Percentiles rank a stretch among this genome's conserved stretches.
Conservation (phyloP, 2,888 invertebrate genomes). For the Odiellus spinosus region DNA sequence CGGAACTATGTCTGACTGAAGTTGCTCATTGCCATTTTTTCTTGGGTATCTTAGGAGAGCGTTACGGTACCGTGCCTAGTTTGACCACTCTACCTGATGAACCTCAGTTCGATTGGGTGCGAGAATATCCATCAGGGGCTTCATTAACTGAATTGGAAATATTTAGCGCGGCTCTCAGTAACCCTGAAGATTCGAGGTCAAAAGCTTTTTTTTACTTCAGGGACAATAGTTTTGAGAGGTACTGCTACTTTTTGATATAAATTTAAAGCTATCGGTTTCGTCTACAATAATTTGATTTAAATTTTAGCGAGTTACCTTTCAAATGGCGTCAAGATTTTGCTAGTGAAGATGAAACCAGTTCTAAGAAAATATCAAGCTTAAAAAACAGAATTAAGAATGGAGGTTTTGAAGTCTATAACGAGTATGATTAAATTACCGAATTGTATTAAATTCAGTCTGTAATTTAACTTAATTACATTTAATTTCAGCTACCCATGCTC, state of each 20-base stretch:
- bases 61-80: slow-evolving; percentile 31
- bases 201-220: slow-evolving; percentile 31
- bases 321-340: slow-evolving; percentile 24
- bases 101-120: slow-evolving; percentile 29
- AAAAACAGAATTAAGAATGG: slow-evolving; percentile 25
- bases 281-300: slow-evolving; percentile 1
- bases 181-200: slow-evolving; percentile 19
- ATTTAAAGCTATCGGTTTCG: background rate
- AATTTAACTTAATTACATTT: background rate
- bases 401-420: slow-evolving; percentile 28
- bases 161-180: slow-evolving; percentile 25
- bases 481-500: slow-evolving; percentile 28
- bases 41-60: slow-evolving; percentile 31
- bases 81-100: slow-evolving; percentile 25
- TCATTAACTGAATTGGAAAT: slow-evolving; percentile 35
- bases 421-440: slow-evolving; percentile 22
- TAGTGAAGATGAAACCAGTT: slow-evolving; percentile 21
- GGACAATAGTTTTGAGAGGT: slow-evolving; percentile 22
- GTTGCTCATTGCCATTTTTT: slow-evolving; percentile 31
- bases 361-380: slow-evolving; percentile 23
- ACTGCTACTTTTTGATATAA: slow-evolving; percentile 12
- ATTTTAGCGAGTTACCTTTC: slow-evolving; percentile 26
- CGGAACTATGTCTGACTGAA: slow-evolving; percentile 32
- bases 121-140: slow-evolving; percentile 25
- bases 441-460: background rate